Evolutionary conservation across 2,113 vertebrate species (phyloP).

Genomic region (Camelus bactrianus): DNA sequence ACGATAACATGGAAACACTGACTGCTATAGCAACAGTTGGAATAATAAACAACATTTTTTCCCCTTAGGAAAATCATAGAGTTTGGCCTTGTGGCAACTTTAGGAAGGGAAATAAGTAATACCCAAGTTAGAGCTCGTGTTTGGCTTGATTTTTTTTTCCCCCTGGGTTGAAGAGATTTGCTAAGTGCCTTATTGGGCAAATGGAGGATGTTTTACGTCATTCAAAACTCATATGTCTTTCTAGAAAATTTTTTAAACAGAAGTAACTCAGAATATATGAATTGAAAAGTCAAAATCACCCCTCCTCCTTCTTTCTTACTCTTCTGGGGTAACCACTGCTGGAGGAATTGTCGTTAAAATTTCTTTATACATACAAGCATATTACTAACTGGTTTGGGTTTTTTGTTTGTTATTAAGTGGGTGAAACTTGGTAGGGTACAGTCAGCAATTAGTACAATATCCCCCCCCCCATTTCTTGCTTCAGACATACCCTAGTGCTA

Average conservation of each 20-base stretch:
- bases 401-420: neutral
- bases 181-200: slow-evolving; percentile 22
- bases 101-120: slow-evolving; percentile 65
- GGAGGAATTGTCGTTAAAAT: neutral
- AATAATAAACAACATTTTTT: slow-evolving; percentile 79
- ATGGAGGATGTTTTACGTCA: neutral
- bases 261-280: neutral
- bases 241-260: neutral
- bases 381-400: neutral
- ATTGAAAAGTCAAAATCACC: neutral
- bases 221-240: neutral
- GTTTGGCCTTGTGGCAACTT: slow-evolving; percentile 51
- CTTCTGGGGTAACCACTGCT: neutral
- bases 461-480: neutral
- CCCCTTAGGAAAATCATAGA: slow-evolving; percentile 74
- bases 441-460: neutral
- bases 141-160: slow-evolving; percentile 10
- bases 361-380: neutral
- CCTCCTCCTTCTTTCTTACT: neutral
- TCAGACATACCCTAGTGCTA: neutral
- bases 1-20: slow-evolving; percentile 83
- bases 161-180: slow-evolving; percentile 22
- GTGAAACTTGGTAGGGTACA: neutral
- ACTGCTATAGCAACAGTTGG: slow-evolving; percentile 84
- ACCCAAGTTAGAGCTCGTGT: slow-evolving; percentile 28